Base-by-base conservation (phyloP, 2,797 vertebrate genomes). In the Trachops cirrhosus region DNA sequence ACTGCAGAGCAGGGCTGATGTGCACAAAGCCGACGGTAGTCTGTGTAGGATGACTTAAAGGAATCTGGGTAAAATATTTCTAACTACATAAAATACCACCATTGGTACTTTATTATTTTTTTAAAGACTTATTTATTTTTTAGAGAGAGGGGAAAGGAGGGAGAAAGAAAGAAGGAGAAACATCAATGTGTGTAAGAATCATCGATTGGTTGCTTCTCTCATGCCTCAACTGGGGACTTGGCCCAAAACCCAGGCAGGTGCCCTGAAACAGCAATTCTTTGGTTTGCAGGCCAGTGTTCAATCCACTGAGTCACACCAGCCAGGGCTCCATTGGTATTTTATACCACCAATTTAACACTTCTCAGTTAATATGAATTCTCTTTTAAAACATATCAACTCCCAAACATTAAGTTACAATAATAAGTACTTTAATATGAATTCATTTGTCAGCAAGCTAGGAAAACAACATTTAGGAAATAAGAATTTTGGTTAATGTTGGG, bases 351-450 rank as follows among this genome's bases (percentile, higher is more conserved):
- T 71, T 95, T 62, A 87, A 91, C 9, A 83, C 1, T 19, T 92
- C 46, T 91, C 41, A 32, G n/a, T 92, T 94, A 93, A 90, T 3
- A 39, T 54, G 32, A 88, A 75, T 93, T 64, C 21, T 95, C 44
- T 94, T 94, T 96, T 93, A 90, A 91, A 96, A 95, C 24, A 34
- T 32, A 91, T 39, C 14, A 80, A 90, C 8, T 82, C 37, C 15
- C 50, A 5, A 67, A 54, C 15, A 77, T 87, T 87, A 94, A 87
- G 57, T 91, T 86, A 92, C 34, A 79, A 71, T 87, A 78, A 87
- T 83, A 95, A 97, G 70, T 83, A 91, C 22, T 96, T 95, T 80
- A 91, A 50, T 92, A 88, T 74, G 24, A 85, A 90, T 90, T 90
- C 85, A 73, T 50, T 37, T 92, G 41, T 95, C 57, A 92, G 50